These are phyloP conservation scores for Megaceryle alcyon DNA, from an alignment of 2,797 vertebrate species.

Conservation along the genomic window DNA sequence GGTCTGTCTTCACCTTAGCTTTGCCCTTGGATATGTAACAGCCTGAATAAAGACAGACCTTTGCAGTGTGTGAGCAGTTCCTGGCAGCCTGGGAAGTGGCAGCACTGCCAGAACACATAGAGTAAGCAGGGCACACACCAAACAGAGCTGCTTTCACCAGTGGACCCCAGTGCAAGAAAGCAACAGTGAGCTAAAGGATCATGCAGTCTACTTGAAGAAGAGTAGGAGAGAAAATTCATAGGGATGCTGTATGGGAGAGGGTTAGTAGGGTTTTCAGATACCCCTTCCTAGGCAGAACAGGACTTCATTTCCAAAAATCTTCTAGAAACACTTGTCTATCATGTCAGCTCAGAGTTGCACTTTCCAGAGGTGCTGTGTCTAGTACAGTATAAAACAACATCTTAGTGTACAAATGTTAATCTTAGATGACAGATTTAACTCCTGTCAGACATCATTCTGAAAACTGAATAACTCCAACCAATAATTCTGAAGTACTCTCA, in stretches of 20 bases:
- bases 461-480: not conserved
- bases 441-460: not conserved
- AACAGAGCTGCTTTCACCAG: not conserved
- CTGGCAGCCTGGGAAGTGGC: not conserved
- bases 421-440: not conserved
- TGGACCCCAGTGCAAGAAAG: not conserved
- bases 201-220: not conserved
- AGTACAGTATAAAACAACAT: not conserved
- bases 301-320: not conserved
- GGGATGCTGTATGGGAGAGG: not conserved
- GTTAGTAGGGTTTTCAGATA: not conserved
- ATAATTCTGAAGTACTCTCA: not conserved
- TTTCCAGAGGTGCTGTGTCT: not conserved
- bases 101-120: not conserved
- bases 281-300: not conserved
- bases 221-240: not conserved
- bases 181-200: not conserved
- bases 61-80: not conserved
- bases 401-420: not conserved
- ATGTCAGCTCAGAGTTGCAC: not conserved
- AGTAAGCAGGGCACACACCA: not conserved
- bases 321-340: not conserved
- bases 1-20: constrained; percentile 12
- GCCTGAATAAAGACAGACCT: constrained; percentile 26
- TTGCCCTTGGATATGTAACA: constrained; percentile 15